Evolutionary conservation across 2,797 vertebrate species (phyloP).

Genomic region (Myotis findleyi): DNA sequence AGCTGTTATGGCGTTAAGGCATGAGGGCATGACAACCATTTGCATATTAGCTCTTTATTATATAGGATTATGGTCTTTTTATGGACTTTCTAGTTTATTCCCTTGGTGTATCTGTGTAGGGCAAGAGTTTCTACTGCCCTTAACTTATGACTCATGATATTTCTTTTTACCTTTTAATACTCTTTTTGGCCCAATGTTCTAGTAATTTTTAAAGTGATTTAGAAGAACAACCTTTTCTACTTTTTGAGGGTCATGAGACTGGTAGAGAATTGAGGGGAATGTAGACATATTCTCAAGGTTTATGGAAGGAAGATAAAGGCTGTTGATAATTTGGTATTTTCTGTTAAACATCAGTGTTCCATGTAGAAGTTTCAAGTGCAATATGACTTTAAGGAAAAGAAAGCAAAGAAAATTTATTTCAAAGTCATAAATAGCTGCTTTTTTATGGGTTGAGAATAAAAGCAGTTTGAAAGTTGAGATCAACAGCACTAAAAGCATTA

Average conservation of each 20-base stretch:
- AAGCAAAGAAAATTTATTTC: slow-evolving; percentile 36
- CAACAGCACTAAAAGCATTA: slow-evolving; percentile 73
- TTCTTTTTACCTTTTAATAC: slow-evolving; percentile 5
- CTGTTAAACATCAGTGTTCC: not conserved
- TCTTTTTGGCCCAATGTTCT: not conserved
- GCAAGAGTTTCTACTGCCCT: not conserved
- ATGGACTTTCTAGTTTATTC: not conserved
- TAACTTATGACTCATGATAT: not conserved
- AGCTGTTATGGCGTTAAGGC: too few species aligned
- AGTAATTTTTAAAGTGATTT: not conserved
- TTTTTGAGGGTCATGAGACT: not conserved
- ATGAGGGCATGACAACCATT: too few species aligned
- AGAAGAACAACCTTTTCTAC: not conserved
- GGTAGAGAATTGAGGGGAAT: not conserved
- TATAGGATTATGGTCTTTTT: not conserved
- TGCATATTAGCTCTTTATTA: too few species aligned
- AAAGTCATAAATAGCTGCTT: slow-evolving; percentile 13
- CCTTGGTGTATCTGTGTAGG: not conserved
- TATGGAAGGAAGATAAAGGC: slow-evolving; percentile 17
- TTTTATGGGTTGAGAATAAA: slow-evolving; percentile 52
- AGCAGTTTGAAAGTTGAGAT: slow-evolving; percentile 68
- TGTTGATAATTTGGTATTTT: not conserved
- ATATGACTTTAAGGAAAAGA: slow-evolving; percentile 48
- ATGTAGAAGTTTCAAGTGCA: not conserved
- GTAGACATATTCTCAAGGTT: not conserved